Base-by-base conservation (phyloP, 2,113 vertebrate genomes). In the Barnardius zonarius region DNA sequence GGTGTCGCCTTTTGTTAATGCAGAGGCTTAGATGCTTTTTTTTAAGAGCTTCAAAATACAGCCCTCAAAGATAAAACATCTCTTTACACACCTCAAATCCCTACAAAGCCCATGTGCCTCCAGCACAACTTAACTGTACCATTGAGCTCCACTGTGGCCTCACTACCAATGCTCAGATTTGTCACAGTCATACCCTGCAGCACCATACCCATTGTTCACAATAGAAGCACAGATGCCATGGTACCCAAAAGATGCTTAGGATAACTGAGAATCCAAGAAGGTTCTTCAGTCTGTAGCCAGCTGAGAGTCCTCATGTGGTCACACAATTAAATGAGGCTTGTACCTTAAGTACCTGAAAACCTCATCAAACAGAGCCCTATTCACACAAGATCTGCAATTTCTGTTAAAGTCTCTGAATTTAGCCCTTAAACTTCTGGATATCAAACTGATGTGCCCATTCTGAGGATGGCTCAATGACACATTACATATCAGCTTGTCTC, bases 1-100 rank as follows among this genome's bases (percentile, higher is more conserved):
- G 0, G 46, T 1, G 0, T 15, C 39, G 9, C 27, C 57, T 25
- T 81, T 41, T 2, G 1, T 43, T n/a, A 46, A 23, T 2, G 13
- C n/a, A 84, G 28, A 72, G 31, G 13, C 30, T 18, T 24, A 43
- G 54, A 14, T 3, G 0, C 8, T n/a, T 83, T 49, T 33, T 52
- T 52, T 44, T 51, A 24, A 66, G 25, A n/a, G 49, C 57, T 35
- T 15, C 59, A 80, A 64, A 75, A 15, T 5, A 3, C 18, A 61
- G 44, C 61, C 82, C 61, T 43, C 55, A 15, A 73, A 75, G 55
- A n/a, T n/a, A 57, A n/a, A 54, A n/a, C 22, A 35, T 22, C 57
- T 59, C 20, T 8, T 59, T 35, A 37, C 8, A 13, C 44, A 57
- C 54, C 7, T 17, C 20, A 55, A 70, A 54, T 25, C 24, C 57